Base-by-base conservation (phyloP, 1,140 invertebrate genomes). In the Radopholus similis region DNA sequence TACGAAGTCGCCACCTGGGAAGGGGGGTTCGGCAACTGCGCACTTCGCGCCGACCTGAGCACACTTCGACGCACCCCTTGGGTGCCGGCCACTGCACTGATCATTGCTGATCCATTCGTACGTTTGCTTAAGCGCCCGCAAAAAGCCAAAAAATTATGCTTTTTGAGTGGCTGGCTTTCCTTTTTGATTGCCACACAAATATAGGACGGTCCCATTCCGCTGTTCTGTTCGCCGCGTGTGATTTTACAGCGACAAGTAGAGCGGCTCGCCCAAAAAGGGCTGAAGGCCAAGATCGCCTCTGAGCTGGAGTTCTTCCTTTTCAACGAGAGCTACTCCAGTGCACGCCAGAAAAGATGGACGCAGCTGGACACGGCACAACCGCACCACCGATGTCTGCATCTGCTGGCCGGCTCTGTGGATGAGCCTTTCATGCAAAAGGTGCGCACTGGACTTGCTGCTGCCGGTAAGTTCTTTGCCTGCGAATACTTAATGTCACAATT, bases 371-470 rank as follows among this genome's bases (percentile, higher is more conserved):
- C 38, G 42, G 21, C 9, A 18, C 59, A 62, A 4, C 40, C 59
- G 21, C 40, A 62, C 21, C n/a, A 62, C 21, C 59, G 49, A 15
- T 26, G 40, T 18, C 40, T 62, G 59, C 42, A 62, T 47, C 35
- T 62, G 18, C 2, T 42, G 30, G 59, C 18, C 2, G 23, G 34
- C 34, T 47, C 40, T 1, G 59, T 2, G 4, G 11, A 47, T 4
- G 59, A 62, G 30, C 40, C 59, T 26, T 62, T 62, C 9, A 62
- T 62, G 59, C 59, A 28, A 11, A 32, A n/a, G 6, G 40, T 62
- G 32, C 59, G 59, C 8, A 42, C 40, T 26, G 32, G 21, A 21
- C 21, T 62, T 49, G 59, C 40, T 15, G 38, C 42, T 32, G 40
- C 59, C 8, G 59, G 59, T 49, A 32, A 18, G 2, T 3, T n/a